Conservation (phyloP, 2,797 vertebrate genomes). For the Echiichthys vipera region DNA sequence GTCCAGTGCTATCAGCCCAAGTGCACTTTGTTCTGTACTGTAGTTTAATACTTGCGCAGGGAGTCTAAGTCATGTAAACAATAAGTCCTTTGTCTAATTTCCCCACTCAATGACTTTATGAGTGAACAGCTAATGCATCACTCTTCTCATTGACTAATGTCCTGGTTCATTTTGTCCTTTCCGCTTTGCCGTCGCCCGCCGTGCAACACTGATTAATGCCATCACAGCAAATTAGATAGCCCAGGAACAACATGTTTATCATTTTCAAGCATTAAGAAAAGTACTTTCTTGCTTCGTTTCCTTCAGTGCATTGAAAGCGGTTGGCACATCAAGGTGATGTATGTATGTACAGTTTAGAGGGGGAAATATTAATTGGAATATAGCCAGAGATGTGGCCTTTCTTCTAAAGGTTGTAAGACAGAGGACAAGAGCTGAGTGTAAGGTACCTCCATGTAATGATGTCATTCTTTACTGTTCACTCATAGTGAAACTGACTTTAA, state of each 20-base stretch:
- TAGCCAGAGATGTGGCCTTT: conserved; percentile 55
- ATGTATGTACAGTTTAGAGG: conserved; percentile 46
- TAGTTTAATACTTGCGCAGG: conserved; percentile 29
- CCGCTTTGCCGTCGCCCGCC: conserved; percentile 68
- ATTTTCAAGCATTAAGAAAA: conserved; percentile 72
- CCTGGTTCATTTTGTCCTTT: conserved; percentile 80
- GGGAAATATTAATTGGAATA: conserved; percentile 64
- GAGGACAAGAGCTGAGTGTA: conserved; percentile 52
- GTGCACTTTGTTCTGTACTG: neutral
- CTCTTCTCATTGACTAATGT: conserved; percentile 80
- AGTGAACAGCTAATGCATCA: conserved; percentile 76
- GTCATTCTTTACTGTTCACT: conserved; percentile 51
- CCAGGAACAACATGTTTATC: conserved; percentile 81
- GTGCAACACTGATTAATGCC: conserved; percentile 81
- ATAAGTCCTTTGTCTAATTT: conserved; percentile 68
- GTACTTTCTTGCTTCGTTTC: conserved; percentile 58
- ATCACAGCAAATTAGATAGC: conserved; percentile 82
- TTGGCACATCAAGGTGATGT: conserved; percentile 67
- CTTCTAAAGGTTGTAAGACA: conserved; percentile 59
- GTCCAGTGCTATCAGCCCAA: too few species aligned
- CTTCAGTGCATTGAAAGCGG: conserved; percentile 52
- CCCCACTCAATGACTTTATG: conserved; percentile 69
- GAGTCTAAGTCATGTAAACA: conserved; percentile 49
- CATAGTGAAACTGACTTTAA: neutral
- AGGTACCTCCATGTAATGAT: conserved; percentile 47